Evolutionary conservation across 64 coral and sea anemone species (phyloP), one percentile per base, ranked within the genome.

Genomic region (Actinia equina): DNA sequence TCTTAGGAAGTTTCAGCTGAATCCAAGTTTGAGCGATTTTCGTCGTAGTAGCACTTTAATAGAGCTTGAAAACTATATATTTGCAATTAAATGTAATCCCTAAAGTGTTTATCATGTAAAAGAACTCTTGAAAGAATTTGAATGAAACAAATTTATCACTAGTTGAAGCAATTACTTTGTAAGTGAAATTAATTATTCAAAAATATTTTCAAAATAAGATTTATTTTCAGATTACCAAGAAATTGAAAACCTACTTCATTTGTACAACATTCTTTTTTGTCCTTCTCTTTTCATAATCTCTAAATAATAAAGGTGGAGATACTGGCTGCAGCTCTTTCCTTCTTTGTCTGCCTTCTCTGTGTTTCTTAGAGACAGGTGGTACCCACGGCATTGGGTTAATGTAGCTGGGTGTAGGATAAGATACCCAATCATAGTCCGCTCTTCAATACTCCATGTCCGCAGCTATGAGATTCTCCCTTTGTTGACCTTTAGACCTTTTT

Each of bases 401-500:
- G 54, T 93, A 96, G 61, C 88, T 96, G 5, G 94, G 94, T 20
- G 84, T 84, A 11, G 94, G 94, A 64, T 96, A 96, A 25, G 94
- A 96, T 3, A 87, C 94, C 94, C 94, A 96, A 13, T 96, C 91
- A 63, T 96, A 96, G 87, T 90, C n/a, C 93, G 14, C 91, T 88
- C 17, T 78, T 93, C 45, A 96, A 85, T 74, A 90, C 82, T 43
- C 88, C 86, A 52, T 95, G 92, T 57, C 94, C 90, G 89, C 88
- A 95, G 57, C 85, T 95, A 57, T 89, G 85, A 56, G 86, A 87
- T 64, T 93, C 86, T 46, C 69, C 69, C 84, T 88, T 6, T 91
- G 85, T 57, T 85, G 67, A 23, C 59, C 79, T 87, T 93, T 96
- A 49, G 79, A 86, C 22, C n/a, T n/a, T 90, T 59, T 60, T 87